Evolutionary conservation across 2,888 invertebrate species (phyloP), one percentile per base, ranked within the genome.

Genomic region (Drosophila barbarae): DNA sequence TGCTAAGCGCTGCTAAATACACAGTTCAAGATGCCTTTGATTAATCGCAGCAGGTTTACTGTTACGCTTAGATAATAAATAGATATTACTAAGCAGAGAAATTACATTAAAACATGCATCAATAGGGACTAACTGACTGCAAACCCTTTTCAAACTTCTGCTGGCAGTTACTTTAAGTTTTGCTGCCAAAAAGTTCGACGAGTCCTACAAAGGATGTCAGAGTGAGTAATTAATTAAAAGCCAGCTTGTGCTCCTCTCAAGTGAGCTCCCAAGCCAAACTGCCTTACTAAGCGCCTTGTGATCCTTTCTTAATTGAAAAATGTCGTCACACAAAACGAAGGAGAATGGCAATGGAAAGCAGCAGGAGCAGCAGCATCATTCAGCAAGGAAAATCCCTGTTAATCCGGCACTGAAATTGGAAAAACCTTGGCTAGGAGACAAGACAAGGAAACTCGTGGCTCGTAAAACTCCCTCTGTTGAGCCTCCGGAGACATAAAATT

Each of bases 271-370:
- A 49, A 63, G 65, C 70, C 67, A 74, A 84, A 84, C 85, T 79
- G 80, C 77, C 79, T 84, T 84, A 81, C 84, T 85, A 82, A 82
- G 85, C 81, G 84, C 84, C 81, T 71, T 70, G 68, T 76, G 84
- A 78, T 85, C 86, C 84, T 78, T 82, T 84, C 86, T 84, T 84
- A 86, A 86, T 85, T 86, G 86, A 84, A 85, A 82, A 86, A 86
- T 80, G 86, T 86, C 86, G 78, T 76, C 86, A 81, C 86, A 76
- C 61, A 71, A 63, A 55, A 44, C 61, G 5, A 56, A 32, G 69
- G 59, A 23, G 41, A 72, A 64, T 42, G 69, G 63, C 30, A 57
- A 60, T 47, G 47, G 58, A 66, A 44, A 50, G 15, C 36, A 15
- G 15, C 15, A 9, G 2, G 4, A 36, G 36, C n/a, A 56, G 38